Evolutionary conservation across 2,113 vertebrate species (phyloP), one percentile per base, ranked within the genome.

Genomic region (Gobiocypris rarus): DNA sequence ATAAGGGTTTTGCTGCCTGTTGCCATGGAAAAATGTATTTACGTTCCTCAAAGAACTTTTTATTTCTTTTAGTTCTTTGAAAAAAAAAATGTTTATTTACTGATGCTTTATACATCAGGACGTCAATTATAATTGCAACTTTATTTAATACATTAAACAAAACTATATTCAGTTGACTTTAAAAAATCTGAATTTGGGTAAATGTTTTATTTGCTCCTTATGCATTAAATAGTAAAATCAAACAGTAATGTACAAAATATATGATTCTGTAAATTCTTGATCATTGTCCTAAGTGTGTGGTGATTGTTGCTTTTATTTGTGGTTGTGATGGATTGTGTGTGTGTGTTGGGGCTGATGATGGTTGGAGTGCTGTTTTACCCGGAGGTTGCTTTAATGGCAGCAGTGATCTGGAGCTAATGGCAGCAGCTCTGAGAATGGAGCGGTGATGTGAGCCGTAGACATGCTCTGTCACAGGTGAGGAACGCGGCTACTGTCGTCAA

Each of bases 341-440:
- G 71, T 50, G 43, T 77, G 75, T 34, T 28, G 10, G 43, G 43
- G 9, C 24, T 78, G 86, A 77, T 59, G 48, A 61, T 22, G 31
- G 69, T 65, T 41, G 76, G 79, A 85, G 86, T 79, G 86, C 81
- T 75, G 81, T 85, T 74, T 41, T 63, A 77, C 69, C 87, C 87
- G 69, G 59, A 80, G 87, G 87, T 77, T 83, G 65, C n/a, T 85
- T 65, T 88, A 88, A 88, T 88, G 76, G 76, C 54, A 63, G 41
- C 8, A 80, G 75, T 83, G 87, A 88, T 88, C 81, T 86, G 87
- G 75, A 34, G 81, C 86, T 85, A 85, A 87, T 87, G 84, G 75
- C 58, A 50, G 52, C 22, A 17, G 17, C 75, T 59, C 75, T 69
- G 63, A 67, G 65, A 85, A 82, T 73, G 63, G 22, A 79, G 38